Base-by-base conservation (phyloP, 2,113 vertebrate genomes). In the Ammodytes dubius region DNA sequence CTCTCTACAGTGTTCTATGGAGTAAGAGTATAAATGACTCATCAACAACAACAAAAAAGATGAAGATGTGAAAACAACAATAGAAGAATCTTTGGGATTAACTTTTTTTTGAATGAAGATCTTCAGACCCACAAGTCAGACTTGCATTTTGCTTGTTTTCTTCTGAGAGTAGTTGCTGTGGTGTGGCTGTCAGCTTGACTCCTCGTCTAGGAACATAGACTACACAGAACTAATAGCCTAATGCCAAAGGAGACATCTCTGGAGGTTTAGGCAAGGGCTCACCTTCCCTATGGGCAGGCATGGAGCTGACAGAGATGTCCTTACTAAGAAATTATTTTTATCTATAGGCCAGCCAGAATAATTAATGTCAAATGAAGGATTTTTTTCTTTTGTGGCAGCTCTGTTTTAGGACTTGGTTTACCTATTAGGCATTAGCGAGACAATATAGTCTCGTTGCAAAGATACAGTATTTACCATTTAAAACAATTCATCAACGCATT, bases 311-410 rank as follows among this genome's bases (percentile, higher is more conserved):
- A 89, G 43, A 72, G 85, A 70, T 79, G 75, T 80, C 77, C 83
- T 81, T 71, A n/a, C 69, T 65, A 37, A 70, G 66, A 84, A 82
- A 83, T 81, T 66, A 70, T 78, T 85, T 86, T 88, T 87, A 91
- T 92, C 82, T 88, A 70, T 87, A 91, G 78, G 76, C 67, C 77
- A 79, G 40, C 45, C 58, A 52, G 79, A 68, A 72, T 76, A 63
- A 74, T 79, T 82, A 83, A 89, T 84, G 81, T 89, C 86, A 89
- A 88, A 72, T 77, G 65, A 87, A 87, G 85, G 76, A 52, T 82
- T 67, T 76, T 77, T 54, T 81, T 67, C 27, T 52, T 54, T 60
- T 45, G 75, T 67, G 64, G 27, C 58, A 40, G 27, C 27, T 37
- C n/a, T 72, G 46, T 72, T 75, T 2, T 2, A 39, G 19, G 54